A percentile compares a stretch with the other conserved stretches of the same genome.
Conservation (phyloP, 2,888 invertebrate genomes). For the Capitulum mitella region DNA sequence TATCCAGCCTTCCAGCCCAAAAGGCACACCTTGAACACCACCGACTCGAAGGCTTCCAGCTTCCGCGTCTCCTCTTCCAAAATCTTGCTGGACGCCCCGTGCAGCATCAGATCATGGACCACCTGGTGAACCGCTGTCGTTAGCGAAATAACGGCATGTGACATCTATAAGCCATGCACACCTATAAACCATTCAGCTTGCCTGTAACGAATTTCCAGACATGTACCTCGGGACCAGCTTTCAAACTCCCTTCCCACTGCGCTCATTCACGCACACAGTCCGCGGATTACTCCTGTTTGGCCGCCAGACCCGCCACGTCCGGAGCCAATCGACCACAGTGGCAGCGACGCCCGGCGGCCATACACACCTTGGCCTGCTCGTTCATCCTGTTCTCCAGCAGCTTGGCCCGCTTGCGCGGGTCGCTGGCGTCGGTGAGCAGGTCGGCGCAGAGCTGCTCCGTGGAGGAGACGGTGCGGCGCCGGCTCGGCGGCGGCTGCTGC, state of each 20-base stretch:
- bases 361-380: constrained; percentile 68
- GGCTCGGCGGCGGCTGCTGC: background rate
- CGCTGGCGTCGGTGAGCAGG: constrained; percentile 42
- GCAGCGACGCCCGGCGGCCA: too few species aligned
- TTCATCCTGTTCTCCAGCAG: constrained; percentile 95
- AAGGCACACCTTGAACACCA: constrained; percentile 74
- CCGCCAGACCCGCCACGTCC: too few species aligned
- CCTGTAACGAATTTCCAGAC: too few species aligned
- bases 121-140: too few species aligned
- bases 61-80: constrained; percentile 88
- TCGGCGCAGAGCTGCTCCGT: constrained; percentile 24
- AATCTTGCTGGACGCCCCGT: constrained; percentile 81
- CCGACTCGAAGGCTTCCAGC: constrained; percentile 83
- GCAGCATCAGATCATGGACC: constrained; percentile 78
- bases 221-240: too few species aligned
- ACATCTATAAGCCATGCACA: too few species aligned
- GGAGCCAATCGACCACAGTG: too few species aligned
- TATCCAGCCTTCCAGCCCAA: background rate
- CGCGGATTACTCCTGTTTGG: too few species aligned
- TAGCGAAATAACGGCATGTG: too few species aligned
- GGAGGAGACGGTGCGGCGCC: background rate
- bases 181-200: too few species aligned
- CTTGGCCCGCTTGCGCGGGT: constrained; percentile 61
- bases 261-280: too few species aligned
- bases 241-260: too few species aligned